Evolutionary conservation across 2,113 vertebrate genomes (phyloP).

Genomic region (Thymallus thymallus): DNA sequence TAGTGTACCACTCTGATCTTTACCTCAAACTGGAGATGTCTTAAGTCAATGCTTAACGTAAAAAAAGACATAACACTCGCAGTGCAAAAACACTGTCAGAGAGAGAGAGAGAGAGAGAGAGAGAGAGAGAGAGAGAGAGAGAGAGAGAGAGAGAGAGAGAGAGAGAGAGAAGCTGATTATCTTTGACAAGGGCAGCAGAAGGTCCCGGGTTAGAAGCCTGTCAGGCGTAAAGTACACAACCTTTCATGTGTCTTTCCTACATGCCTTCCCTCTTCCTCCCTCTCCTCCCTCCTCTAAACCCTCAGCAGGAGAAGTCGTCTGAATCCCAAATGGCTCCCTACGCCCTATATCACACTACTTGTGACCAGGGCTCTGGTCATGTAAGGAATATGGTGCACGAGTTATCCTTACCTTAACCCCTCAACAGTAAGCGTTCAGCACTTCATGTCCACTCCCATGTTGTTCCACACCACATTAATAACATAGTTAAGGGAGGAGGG

Average conservation of each 20-base stretch:
- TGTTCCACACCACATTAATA: slow-evolving; percentile 25
- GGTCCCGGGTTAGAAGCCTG: slow-evolving; percentile 38
- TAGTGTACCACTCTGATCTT: too few relatives aligned
- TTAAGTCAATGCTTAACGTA: too few relatives aligned
- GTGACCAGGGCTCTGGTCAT: too few relatives aligned
- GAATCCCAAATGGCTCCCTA: too few relatives aligned
- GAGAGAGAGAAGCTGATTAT: slow-evolving; percentile 42
- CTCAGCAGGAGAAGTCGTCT: slow-evolving; percentile 15
- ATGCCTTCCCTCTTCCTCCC: neutral
- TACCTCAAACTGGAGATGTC: too few relatives aligned
- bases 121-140: neutral
- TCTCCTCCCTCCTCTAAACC: slow-evolving; percentile 6
- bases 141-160: neutral
- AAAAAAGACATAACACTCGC: too few relatives aligned
- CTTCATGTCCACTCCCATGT: slow-evolving; percentile 33
- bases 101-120: neutral
- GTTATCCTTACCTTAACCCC: too few relatives aligned
- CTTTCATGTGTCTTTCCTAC: slow-evolving; percentile 60
- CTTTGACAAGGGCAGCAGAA: slow-evolving; percentile 53
- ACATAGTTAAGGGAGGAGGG: neutral
- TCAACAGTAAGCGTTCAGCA: too few relatives aligned
- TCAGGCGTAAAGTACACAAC: slow-evolving; percentile 54
- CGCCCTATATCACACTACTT: slow-evolving; percentile 11
- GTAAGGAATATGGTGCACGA: too few relatives aligned
- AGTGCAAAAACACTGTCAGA: neutral